phyloP scores from a whole-genome alignment of 2,113 vertebrate genomes.

The Cichladusa arquata region DNA sequence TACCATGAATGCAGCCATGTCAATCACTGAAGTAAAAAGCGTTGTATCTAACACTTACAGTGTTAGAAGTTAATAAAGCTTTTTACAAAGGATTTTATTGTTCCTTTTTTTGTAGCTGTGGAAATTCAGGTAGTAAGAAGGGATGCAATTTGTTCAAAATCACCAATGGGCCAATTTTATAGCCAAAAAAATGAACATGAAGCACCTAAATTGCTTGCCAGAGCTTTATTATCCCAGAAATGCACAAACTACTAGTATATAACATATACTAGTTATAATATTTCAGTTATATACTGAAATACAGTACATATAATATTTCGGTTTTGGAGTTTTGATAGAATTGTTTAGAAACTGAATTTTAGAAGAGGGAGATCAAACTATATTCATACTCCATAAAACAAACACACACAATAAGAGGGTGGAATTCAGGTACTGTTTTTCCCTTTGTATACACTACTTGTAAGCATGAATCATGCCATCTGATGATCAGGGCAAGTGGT shows the following conservation, averaged over 20 bases:
- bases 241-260: neutral
- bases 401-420: neutral
- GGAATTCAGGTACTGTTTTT: neutral
- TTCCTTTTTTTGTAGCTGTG: neutral
- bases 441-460: neutral
- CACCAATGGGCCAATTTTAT: neutral
- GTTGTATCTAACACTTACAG: neutral
- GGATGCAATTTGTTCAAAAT: accelerated
- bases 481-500: neutral
- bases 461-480: neutral
- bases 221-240: neutral
- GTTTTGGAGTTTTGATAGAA: neutral
- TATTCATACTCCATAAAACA: neutral
- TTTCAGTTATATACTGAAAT: no score
- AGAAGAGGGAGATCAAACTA: neutral
- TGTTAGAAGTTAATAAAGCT: neutral
- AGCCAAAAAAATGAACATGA: neutral
- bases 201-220: neutral
- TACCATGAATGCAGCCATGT: neutral
- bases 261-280: neutral
- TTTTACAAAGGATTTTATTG: neutral
- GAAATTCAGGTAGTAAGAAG: neutral
- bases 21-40: neutral
- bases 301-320: neutral
- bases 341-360: neutral